Percentiles rank a stretch among this genome's conserved stretches.
phyloP scores from a whole-genome alignment of 2,797 vertebrate species.

The Bryconaethiops microstoma region DNA sequence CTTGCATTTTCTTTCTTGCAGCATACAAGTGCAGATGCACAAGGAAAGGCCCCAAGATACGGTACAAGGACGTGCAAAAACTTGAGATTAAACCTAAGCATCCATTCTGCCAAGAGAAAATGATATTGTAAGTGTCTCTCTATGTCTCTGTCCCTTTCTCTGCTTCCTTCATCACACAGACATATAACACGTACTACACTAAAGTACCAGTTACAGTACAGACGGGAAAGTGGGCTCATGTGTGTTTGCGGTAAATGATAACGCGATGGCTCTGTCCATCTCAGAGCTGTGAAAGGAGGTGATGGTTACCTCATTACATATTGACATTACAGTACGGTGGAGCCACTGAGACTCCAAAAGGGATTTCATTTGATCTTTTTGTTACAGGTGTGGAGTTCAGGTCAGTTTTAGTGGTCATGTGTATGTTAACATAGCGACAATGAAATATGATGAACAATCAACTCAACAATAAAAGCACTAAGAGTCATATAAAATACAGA shows the following conservation, averaged over 20 bases:
- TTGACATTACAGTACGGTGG: slow-evolving; percentile 23
- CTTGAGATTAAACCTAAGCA: slow-evolving; percentile 98
- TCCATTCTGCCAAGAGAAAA: slow-evolving; percentile 96
- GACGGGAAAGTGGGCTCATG: too few relatives aligned
- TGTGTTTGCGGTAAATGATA: slow-evolving; percentile 6
- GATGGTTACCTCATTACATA: slow-evolving; percentile 40
- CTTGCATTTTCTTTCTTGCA: slow-evolving; percentile 58
- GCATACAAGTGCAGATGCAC: slow-evolving; percentile 98
- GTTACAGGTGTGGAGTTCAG: neutral
- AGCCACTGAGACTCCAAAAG: slow-evolving; percentile 21
- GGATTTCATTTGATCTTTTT: neutral
- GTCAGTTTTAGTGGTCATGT: too few relatives aligned
- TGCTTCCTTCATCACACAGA: neutral
- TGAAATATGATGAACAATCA: too few relatives aligned
- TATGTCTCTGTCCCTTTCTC: neutral
- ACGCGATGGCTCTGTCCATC: slow-evolving; percentile 5
- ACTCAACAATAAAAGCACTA: too few relatives aligned
- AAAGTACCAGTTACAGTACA: neutral
- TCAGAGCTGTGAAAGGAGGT: slow-evolving; percentile 5
- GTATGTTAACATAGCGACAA: too few relatives aligned
- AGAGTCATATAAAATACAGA: too few relatives aligned
- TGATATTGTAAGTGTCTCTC: slow-evolving; percentile 92
- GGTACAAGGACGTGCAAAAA: slow-evolving; percentile 96
- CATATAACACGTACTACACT: neutral
- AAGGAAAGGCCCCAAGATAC: slow-evolving; percentile 96